Evolutionary conservation across 2,888 invertebrate genomes (phyloP), one percentile per base, ranked within the genome.

Genomic region (Beris morrisii): DNA sequence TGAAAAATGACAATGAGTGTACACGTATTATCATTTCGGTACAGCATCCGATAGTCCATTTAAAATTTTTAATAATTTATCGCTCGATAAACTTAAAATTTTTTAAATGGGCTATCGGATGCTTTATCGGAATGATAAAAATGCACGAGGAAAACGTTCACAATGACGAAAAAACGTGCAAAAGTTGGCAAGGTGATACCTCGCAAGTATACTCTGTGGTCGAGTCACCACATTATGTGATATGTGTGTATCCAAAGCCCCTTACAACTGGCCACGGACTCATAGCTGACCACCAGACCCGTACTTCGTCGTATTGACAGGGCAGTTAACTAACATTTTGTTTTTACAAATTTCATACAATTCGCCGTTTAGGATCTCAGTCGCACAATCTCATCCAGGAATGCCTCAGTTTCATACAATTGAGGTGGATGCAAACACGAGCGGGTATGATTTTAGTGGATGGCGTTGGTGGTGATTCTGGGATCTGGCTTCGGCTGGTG

Each of bases 321-420:
- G 65, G 68, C 67, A 71, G 70, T 71, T 70, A 71, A 69, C 70
- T 69, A 72, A 70, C 72, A 70, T 72, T 72, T 72, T 72, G 71
- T 72, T 71, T 72, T 72, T 70, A 72, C 72, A 72, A 72, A 72
- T 72, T 71, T 71, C 69, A 70, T 71, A 70, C 70, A 64, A 64
- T 72, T 72, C 69, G 66, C 38, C 38, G 38, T 38, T 38, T 38
- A 38, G 38, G 38, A 38, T 38, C 38, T 38, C 7, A 38, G 38
- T 38, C 38, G 38, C 38, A 38, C 38, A 38, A 38, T 38, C 38
- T 38, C 9, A 38, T 38, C 38, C 38, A 38, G 38, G 38, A 38
- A 38, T 38, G 22, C 22, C 22, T 9, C 38, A 38, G 38, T 9
- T 38, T 9, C 38, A 38, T 38, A 38, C 38, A 38, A 38, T 9